Conservation (phyloP, 2,113 vertebrate genomes). For the Hydrochoerus hydrochaeris region DNA sequence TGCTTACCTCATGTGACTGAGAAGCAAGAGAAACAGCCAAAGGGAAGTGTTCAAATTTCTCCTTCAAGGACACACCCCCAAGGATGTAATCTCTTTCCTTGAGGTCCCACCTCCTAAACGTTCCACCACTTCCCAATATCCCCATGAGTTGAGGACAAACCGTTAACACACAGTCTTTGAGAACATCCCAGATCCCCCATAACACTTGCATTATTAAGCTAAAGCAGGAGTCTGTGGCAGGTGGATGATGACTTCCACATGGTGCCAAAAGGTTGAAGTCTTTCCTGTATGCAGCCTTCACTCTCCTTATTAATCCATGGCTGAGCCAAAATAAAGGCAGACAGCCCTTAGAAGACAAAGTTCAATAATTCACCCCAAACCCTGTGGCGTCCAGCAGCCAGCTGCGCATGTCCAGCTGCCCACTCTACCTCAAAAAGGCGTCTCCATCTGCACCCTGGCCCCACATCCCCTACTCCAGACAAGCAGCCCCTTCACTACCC, state of each 20-base stretch:
- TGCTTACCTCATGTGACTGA: neutral
- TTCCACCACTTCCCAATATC: neutral
- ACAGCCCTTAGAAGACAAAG: neutral
- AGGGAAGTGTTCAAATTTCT: no score
- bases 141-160: neutral
- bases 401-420: fast-evolving
- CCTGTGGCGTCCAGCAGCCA: neutral
- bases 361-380: neutral
- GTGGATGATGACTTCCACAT: neutral
- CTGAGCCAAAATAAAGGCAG: neutral
- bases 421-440: neutral
- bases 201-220: fast-evolving
- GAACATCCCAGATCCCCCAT: neutral
- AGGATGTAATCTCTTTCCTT: neutral
- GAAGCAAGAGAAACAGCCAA: neutral
- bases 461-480: neutral
- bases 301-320: neutral
- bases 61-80: neutral
- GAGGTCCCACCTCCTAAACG: neutral
- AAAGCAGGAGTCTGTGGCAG: neutral
- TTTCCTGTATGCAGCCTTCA: neutral
- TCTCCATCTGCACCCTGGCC: no score
- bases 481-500: fast-evolving
- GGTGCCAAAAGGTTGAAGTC: no score
- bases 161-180: neutral